These are phyloP conservation scores for Petrocephalus zakoni DNA, from an alignment of 2,113 vertebrate species.

Conservation along the genomic window DNA sequence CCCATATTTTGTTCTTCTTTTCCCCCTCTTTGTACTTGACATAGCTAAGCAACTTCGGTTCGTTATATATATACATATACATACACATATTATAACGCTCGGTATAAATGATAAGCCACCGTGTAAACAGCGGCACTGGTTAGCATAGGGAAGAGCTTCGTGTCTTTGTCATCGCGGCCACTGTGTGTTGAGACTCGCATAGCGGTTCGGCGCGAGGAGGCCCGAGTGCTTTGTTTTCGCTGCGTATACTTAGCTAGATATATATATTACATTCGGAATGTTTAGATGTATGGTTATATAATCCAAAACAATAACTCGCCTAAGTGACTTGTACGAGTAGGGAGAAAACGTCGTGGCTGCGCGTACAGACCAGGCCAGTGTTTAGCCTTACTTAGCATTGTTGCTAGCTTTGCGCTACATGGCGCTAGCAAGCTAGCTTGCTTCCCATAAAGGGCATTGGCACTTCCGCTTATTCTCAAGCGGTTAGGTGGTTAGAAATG, in stretches of 20 bases:
- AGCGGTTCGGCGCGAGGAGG: neutral
- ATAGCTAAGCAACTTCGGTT: neutral
- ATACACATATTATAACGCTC: too few relatives aligned
- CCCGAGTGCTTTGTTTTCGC: neutral
- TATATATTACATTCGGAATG: neutral
- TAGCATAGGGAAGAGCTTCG: neutral
- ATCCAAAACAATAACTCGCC: neutral
- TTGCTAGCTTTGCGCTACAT: neutral
- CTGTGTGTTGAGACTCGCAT: neutral
- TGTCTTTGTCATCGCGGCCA: neutral
- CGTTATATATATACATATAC: neutral
- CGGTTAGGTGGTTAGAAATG: neutral
- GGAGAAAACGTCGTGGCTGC: neutral
- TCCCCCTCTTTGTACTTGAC: neutral
- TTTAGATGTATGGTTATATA: neutral
- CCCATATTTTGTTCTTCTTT: conserved; percentile 9
- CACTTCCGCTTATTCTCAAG: neutral
- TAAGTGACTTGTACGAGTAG: neutral
- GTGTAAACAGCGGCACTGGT: neutral
- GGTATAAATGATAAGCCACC: neutral
- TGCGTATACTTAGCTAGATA: neutral
- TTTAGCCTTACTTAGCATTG: neutral
- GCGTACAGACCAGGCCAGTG: neutral
- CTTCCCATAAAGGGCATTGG: neutral
- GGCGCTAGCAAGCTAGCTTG: neutral